These are phyloP conservation scores for Lasioglossum zephyrum DNA, from an alignment of 2,888 invertebrate species.

Conservation along the genomic window DNA sequence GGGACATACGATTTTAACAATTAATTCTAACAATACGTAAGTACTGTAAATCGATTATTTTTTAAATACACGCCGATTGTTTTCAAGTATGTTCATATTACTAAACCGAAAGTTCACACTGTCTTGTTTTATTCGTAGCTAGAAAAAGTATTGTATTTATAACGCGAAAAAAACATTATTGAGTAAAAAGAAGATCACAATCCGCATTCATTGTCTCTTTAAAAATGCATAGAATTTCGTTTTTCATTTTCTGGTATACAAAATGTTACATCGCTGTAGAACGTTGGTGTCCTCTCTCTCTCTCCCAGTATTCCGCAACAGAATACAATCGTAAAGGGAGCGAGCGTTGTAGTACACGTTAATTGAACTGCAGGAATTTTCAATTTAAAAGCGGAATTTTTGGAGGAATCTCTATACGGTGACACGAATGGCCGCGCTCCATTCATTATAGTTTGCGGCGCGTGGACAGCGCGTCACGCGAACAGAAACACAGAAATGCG, in stretches of 20 bases:
- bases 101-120: no score
- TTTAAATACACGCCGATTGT: no score
- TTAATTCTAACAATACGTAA: no score
- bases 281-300: neutral
- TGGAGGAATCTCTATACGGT: neutral
- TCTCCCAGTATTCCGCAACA: neutral
- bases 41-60: no score
- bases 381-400: conserved; percentile 13
- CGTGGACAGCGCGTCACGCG: neutral
- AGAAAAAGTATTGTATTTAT: no score
- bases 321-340: neutral
- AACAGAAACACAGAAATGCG: conserved; percentile 27
- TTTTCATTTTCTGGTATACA: neutral
- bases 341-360: neutral
- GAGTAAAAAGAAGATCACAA: neutral
- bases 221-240: neutral
- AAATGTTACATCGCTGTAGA: neutral
- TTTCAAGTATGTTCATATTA: no score
- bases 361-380: conserved; percentile 11
- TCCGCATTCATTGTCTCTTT: neutral
- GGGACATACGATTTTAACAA: no score
- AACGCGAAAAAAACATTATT: no score
- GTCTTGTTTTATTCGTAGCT: no score
- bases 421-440: neutral
- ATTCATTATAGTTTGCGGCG: conserved; percentile 14